Base-by-base conservation (phyloP, 2,113 vertebrate species). In the Caracal caracal region DNA sequence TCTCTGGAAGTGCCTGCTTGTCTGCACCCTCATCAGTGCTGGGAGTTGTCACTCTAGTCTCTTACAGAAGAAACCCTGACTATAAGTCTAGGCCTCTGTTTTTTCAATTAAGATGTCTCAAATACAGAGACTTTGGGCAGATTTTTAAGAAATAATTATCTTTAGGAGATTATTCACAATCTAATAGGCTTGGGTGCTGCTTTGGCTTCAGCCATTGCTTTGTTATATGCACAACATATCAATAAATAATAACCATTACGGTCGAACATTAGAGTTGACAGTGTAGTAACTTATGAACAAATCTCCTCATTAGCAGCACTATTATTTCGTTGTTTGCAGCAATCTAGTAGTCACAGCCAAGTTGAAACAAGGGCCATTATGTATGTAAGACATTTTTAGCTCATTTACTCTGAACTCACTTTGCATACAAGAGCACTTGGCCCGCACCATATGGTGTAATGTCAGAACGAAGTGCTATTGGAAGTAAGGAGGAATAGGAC, bases 211-310 rank as follows among this genome's bases (percentile, higher is more conserved):
- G 66, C 49, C 56, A 88, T 78, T 94, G 94, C 86, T 97, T 97
- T 98, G 85, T 92, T 92, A 63, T 92, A 90, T 70, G 86, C 3
- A 90, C 35, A 96, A 87, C 49, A 30, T 97, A 94, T 95, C 95
- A 95, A 97, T 97, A 96, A 97, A 96, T 97, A 93, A 97, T 97
- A 94, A 87, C 86, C 35, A 89, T 96, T 95, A 88, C 43, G 80
- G 87, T 88, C 12, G 49, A 92, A 86, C 80, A 96, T 95, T 88
- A 92, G 66, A 92, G 70, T 92, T 97, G 97, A 95, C 96, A 94
- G 56, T 83, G 4, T 78, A 84, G 82, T 94, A 95, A 81, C 47
- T 96, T 89, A 95, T 92, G 68, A 97, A 86, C 94, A 95, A 93
- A 94, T 97, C 65, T 96, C 73, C 93, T 97, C 93, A 97, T 98